Conservation (phyloP, 2,113 vertebrate genomes). For the Stigmatopora nigra region DNA sequence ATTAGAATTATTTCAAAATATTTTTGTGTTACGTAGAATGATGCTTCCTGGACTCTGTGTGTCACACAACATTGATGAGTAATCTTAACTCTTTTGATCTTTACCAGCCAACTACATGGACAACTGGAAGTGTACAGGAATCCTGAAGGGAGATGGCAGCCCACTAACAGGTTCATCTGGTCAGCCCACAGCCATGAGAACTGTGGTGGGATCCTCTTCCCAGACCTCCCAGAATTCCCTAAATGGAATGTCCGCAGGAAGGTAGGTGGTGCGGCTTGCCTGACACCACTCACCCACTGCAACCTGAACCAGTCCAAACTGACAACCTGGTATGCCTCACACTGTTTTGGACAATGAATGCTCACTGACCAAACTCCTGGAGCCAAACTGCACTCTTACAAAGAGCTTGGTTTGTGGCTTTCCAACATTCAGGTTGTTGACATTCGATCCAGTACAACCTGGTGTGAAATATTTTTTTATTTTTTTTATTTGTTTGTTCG, state of each 20-base stretch:
- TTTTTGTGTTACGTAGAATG: not conserved
- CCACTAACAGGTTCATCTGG: slow-evolving; percentile 80
- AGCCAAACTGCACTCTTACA: slow-evolving; percentile 45
- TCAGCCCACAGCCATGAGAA: slow-evolving; percentile 80
- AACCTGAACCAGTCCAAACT: slow-evolving; percentile 36
- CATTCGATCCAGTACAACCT: slow-evolving; percentile 24
- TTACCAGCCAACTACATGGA: slow-evolving; percentile 94
- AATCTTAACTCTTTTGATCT: not conserved
- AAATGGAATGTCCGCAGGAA: slow-evolving; percentile 84
- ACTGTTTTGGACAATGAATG: slow-evolving; percentile 49
- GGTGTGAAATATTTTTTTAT: slow-evolving; percentile 17
- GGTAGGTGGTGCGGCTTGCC: slow-evolving; percentile 73
- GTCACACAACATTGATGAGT: not conserved
- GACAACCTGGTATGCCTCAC: slow-evolving; percentile 46
- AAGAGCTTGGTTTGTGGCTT: slow-evolving; percentile 58
- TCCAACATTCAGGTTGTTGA: slow-evolving; percentile 20
- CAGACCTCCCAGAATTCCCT: slow-evolving; percentile 79
- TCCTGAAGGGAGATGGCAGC: slow-evolving; percentile 94
- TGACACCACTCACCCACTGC: slow-evolving; percentile 39
- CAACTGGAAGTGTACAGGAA: slow-evolving; percentile 97
- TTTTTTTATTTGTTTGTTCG: slow-evolving; percentile 2
- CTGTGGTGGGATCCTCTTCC: slow-evolving; percentile 74
- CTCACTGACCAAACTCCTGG: slow-evolving; percentile 42
- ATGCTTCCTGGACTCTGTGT: not conserved
- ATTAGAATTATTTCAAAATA: not conserved